These are phyloP conservation scores for Macrosoma leucophasiata DNA, from an alignment of 2,888 invertebrate genomes.

Conservation along the genomic window DNA sequence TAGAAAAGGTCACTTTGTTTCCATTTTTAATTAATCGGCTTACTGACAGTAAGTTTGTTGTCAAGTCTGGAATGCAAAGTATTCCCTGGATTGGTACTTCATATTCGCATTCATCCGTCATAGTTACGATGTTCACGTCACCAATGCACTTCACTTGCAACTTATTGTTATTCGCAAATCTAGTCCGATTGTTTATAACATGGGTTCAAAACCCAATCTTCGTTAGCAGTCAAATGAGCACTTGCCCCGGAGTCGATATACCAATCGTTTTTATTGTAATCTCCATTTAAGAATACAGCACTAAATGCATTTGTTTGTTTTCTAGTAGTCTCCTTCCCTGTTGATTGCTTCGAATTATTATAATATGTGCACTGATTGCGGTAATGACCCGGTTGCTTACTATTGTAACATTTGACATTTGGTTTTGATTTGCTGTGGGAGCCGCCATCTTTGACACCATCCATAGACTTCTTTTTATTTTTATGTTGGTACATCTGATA, in stretches of 20 bases:
- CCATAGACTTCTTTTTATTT: neutral
- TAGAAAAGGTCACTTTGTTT: neutral
- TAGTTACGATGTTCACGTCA: neutral
- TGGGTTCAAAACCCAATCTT: no score
- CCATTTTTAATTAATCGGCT: neutral
- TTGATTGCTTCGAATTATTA: neutral
- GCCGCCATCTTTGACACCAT: neutral
- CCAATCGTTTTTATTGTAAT: no score
- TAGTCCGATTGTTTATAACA: no score
- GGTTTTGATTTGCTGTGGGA: no score
- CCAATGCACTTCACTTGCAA: neutral
- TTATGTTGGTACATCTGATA: neutral
- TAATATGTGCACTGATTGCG: slow-evolving; percentile 5
- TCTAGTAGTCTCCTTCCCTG: no score
- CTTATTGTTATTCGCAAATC: neutral
- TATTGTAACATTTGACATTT: slow-evolving; percentile 4
- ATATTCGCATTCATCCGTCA: neutral
- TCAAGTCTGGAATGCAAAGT: neutral
- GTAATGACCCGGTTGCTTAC: slow-evolving; percentile 7
- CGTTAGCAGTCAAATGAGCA: no score
- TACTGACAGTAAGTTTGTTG: no score
- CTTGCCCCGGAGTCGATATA: no score
- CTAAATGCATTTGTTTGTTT: no score
- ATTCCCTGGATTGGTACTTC: neutral
- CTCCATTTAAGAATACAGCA: no score